These are phyloP conservation scores for Trissolcus brochymenae DNA, from an alignment of 2,888 invertebrate species.

Conservation along the genomic window DNA sequence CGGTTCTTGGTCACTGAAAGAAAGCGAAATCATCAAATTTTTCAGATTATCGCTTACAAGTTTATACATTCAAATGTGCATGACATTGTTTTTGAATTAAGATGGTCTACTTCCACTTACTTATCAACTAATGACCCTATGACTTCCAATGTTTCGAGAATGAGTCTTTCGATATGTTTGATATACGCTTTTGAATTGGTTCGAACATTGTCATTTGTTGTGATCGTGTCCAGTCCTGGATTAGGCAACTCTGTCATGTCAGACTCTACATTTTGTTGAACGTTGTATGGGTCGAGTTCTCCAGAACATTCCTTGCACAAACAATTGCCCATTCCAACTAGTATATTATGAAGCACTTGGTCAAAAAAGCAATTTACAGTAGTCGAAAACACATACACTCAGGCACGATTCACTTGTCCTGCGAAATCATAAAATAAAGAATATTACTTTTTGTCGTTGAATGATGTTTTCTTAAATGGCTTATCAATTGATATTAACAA, in stretches of 20 bases:
- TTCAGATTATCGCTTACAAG: not conserved
- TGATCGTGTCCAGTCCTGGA: conserved; percentile 66
- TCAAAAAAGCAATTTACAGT: too few relatives aligned
- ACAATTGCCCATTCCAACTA: conserved; percentile 84
- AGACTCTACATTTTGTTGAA: conserved; percentile 63
- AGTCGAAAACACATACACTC: too few relatives aligned
- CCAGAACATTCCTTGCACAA: conserved; percentile 83
- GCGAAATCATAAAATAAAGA: too few relatives aligned
- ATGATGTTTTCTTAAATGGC: too few relatives aligned
- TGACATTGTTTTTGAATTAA: conserved; percentile 4
- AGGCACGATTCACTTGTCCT: too few relatives aligned
- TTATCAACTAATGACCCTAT: conserved; percentile 91
- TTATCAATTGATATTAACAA: too few relatives aligned
- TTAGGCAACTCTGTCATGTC: conserved; percentile 70
- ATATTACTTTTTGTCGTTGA: too few relatives aligned
- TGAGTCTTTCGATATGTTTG: conserved; percentile 83
- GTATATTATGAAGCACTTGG: conserved; percentile 12
- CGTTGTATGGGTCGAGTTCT: conserved; percentile 75
- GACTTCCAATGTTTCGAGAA: conserved; percentile 87
- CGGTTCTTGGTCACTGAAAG: conserved; percentile 88
- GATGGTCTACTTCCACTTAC: conserved; percentile 78
- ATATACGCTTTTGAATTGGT: conserved; percentile 71
- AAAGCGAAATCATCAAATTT: not conserved
- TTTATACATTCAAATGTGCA: too few relatives aligned
- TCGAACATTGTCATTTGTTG: conserved; percentile 62